A percentile compares a stretch with the other conserved stretches of the same genome.
phyloP scores from a whole-genome alignment of 2,113 vertebrate genomes.

The Budorcas taxicolor region DNA sequence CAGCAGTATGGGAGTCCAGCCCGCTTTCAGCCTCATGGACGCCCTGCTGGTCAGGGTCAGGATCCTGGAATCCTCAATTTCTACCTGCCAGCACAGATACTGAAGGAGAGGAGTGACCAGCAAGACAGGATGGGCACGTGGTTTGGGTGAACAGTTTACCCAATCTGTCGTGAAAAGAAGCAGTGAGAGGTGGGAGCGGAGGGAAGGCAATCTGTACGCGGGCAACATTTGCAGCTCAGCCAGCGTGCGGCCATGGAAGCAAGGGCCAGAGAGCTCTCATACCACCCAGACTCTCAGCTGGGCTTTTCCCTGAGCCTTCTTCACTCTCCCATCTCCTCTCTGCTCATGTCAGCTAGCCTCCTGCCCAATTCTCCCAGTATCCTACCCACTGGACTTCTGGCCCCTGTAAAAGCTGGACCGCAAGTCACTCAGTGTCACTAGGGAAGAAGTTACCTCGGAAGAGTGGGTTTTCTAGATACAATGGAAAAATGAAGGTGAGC shows the following conservation, averaged over 20 bases:
- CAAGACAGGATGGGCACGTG: not conserved
- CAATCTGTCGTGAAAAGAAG: not conserved
- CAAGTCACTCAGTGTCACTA: not conserved
- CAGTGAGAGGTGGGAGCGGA: rapidly evolving
- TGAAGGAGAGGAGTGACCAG: not conserved
- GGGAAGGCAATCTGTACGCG: not conserved
- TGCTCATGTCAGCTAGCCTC: not conserved
- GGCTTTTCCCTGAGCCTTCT: not conserved
- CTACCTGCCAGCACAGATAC: not conserved
- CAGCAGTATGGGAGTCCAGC: rapidly evolving
- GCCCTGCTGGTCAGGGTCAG: not conserved
- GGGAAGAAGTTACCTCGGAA: too few species aligned
- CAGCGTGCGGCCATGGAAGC: not conserved
- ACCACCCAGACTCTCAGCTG: too few species aligned
- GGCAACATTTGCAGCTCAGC: not conserved
- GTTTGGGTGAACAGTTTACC: rapidly evolving
- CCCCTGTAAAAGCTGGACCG: not conserved
- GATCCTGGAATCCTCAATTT: not conserved
- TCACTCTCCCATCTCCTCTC: too few species aligned
- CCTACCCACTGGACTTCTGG: too few species aligned
- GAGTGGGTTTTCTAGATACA: not conserved
- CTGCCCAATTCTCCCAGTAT: too few species aligned
- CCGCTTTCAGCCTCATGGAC: not conserved
- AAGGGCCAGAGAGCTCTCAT: not conserved
- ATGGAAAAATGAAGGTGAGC: not conserved